phyloP scores from a whole-genome alignment of 92 coral and sea anemone genomes.

The Umimayanthus chanpuru region DNA sequence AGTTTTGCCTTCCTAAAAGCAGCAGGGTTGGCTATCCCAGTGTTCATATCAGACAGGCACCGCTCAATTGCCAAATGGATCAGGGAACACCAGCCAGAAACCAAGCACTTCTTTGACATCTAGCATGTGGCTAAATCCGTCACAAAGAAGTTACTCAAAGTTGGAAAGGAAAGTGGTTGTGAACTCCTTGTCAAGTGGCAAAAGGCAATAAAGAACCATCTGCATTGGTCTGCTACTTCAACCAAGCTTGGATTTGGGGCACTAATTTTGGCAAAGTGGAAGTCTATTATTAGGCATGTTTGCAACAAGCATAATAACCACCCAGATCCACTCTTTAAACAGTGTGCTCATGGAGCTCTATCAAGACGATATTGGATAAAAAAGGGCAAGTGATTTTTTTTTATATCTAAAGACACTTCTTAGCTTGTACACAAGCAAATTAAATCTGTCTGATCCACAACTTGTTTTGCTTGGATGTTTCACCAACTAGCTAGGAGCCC shows the following conservation, averaged over 20 bases:
- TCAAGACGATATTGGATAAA: slow-evolving; percentile 10
- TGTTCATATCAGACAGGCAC: slow-evolving; percentile 53
- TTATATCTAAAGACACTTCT: neutral
- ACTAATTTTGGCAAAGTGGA: slow-evolving; percentile 52
- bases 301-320: slow-evolving; percentile 39
- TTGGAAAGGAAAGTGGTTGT: slow-evolving; percentile 65
- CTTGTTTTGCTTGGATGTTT: too few relatives aligned
- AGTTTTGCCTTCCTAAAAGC: slow-evolving; percentile 22
- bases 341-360: slow-evolving; percentile 40
- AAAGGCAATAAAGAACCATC: slow-evolving; percentile 57
- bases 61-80: slow-evolving; percentile 56
- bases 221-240: slow-evolving; percentile 60
- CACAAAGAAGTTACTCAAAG: slow-evolving; percentile 49
- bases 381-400: neutral
- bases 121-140: slow-evolving; percentile 64
- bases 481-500: too few relatives aligned
- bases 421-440: too few relatives aligned
- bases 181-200: slow-evolving; percentile 55
- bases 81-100: slow-evolving; percentile 49
- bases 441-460: too few relatives aligned
- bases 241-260: slow-evolving; percentile 50
- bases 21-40: slow-evolving; percentile 20
- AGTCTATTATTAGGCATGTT: slow-evolving; percentile 40
- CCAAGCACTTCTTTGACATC: slow-evolving; percentile 50
- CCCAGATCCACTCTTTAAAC: slow-evolving; percentile 27